These are phyloP conservation scores for Coregonus sp. DNA, from an alignment of 2,797 vertebrate genomes.

Conservation along the genomic window DNA sequence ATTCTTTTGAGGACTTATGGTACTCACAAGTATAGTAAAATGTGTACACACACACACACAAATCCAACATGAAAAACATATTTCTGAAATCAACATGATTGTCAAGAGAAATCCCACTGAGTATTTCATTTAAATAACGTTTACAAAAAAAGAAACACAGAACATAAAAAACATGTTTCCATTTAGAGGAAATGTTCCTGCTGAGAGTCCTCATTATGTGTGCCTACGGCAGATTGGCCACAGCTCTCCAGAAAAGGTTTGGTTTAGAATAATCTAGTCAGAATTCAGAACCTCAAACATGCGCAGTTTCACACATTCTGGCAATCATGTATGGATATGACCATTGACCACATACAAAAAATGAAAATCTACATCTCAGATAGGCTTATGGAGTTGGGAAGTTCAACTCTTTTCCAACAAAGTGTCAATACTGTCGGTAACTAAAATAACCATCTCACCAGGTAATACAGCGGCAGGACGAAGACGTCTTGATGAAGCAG, in stretches of 20 bases:
- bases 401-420: neutral
- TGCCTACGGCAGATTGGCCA: neutral
- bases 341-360: neutral
- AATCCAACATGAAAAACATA: neutral
- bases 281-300: neutral
- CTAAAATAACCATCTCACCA: conserved; percentile 54
- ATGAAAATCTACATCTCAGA: neutral
- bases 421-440: neutral
- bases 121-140: neutral
- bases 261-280: neutral
- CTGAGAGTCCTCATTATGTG: conserved; percentile 18
- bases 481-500: conserved; percentile 37
- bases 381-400: neutral
- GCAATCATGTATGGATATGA: neutral
- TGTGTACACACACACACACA: neutral
- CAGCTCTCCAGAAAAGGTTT: neutral
- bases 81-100: neutral
- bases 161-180: neutral
- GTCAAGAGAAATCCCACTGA: neutral
- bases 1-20: too few species aligned
- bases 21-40: too few species aligned
- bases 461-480: conserved; percentile 19
- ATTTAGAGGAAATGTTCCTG: neutral
- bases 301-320: neutral
- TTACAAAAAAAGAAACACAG: neutral